Base-by-base conservation (phyloP, 2,888 invertebrate species). In the Meta bourneti region DNA sequence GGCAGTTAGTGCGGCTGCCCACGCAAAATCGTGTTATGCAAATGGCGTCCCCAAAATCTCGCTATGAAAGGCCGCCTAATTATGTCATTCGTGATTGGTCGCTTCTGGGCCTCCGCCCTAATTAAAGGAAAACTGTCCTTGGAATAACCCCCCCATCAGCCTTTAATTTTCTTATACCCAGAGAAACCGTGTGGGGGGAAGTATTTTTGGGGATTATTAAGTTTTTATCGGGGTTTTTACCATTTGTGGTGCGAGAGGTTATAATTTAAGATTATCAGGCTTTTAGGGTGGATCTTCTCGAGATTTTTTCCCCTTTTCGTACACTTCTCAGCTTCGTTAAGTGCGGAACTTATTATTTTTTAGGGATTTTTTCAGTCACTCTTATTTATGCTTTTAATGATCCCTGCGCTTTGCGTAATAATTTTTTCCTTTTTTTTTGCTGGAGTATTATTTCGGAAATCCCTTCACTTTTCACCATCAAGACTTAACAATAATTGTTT, bases 71-170 rank as follows among this genome's bases (percentile, higher is more conserved):
- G 86, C 69, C 81, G 77, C 86, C 90, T 90, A 90, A 90, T 90
- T 90, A 90, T 86, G 90, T 90, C 90, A 90, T 54, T 86, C 86
- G 86, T 90, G 90, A 90, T 86, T 86, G 90, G 90, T 81, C 81
- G 85, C 79, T 84, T 71, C 71, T 52, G 78, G 89, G 71, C 51
- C 75, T 77, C 54, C 83, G 49, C 85, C 86, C 81, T 89, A 89
- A 89, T 89, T 89, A 89, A 89, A 89, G 89, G 83, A 80, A 84
- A 78, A 78, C 86, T 78, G 86, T 78, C 88, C 74, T 75, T 69
- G 81, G 69, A 69, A 74, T 54, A n/a, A 48, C 72, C 48, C 52
- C 78, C 52, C 51, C 13, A 48, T 54, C 61, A 7, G 11, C 54
- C 13, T 75, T 80, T 75, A 19, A 86, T 81, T 90, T 90, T 86